Evolutionary conservation across 1,140 invertebrate species (phyloP).

Genomic region (Bombus sibiricus): DNA sequence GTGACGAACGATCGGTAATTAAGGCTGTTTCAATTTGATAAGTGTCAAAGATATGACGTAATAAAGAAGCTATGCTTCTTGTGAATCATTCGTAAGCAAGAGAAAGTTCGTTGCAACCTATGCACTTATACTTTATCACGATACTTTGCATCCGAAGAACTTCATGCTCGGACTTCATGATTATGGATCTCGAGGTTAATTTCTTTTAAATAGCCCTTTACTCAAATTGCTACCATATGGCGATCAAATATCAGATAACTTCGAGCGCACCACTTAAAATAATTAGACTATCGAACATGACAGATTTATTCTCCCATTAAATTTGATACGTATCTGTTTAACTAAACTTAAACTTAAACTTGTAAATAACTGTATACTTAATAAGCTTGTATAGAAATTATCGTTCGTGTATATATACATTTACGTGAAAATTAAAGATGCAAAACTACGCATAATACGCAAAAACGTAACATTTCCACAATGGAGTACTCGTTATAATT

Average conservation of each 20-base stretch:
- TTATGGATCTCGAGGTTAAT: background rate
- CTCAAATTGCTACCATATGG: background rate
- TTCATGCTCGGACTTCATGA: background rate
- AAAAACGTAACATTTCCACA: too few relatives aligned
- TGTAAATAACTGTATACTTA: too few relatives aligned
- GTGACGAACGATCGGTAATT: constrained; percentile 37
- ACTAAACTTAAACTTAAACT: too few relatives aligned
- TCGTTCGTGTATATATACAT: too few relatives aligned
- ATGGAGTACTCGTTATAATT: too few relatives aligned
- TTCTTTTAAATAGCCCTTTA: background rate
- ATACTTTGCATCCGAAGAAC: constrained; percentile 2
- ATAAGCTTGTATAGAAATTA: too few relatives aligned
- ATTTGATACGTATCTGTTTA: background rate
- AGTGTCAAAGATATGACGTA: constrained; percentile 64
- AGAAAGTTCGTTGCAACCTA: constrained; percentile 56
- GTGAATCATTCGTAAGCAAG: constrained; percentile 64
- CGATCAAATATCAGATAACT: background rate
- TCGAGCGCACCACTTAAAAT: background rate
- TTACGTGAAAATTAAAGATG: too few relatives aligned
- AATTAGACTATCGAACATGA: background rate
- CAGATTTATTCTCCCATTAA: background rate
- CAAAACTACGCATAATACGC: too few relatives aligned
- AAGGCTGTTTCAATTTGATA: background rate
- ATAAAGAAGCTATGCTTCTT: constrained; percentile 70
- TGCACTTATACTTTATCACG: constrained; percentile 23